Conservation (phyloP, 2,888 invertebrate species). For the Chymomyza procnemis region DNA sequence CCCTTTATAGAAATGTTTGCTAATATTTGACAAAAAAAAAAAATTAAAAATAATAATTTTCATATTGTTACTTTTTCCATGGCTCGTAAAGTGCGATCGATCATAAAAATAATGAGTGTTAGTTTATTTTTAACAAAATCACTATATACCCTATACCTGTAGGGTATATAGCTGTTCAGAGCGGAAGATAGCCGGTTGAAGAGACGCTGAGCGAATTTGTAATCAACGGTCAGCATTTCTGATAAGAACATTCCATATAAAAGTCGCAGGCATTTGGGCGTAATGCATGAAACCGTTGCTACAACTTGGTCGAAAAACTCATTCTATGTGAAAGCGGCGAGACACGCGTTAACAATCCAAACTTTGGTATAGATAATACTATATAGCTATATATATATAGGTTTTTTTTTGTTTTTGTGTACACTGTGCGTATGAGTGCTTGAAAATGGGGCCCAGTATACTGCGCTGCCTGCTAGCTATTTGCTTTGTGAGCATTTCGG, state of each 20-base stretch:
- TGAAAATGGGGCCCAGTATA: conserved; percentile 1
- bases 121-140: too few relatives aligned
- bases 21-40: too few relatives aligned
- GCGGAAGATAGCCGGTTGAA: background rate
- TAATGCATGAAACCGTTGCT: background rate
- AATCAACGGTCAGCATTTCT: background rate
- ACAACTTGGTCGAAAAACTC: background rate
- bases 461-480: background rate
- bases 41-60: too few relatives aligned
- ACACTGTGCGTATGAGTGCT: conserved; percentile 1
- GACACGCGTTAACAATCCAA: background rate
- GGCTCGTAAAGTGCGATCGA: too few relatives aligned
- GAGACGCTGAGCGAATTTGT: background rate
- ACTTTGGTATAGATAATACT: background rate
- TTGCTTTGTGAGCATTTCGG: conserved; percentile 9
- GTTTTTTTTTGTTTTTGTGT: background rate
- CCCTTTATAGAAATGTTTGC: too few relatives aligned
- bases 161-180: background rate
- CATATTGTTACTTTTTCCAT: too few relatives aligned
- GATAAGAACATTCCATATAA: background rate
- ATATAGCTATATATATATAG: too few relatives aligned
- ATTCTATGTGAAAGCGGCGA: background rate
- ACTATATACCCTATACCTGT: too few relatives aligned
- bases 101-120: too few relatives aligned
- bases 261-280: background rate